phyloP scores from a whole-genome alignment of 2,888 invertebrate species.

The Cylloceria caligata region DNA sequence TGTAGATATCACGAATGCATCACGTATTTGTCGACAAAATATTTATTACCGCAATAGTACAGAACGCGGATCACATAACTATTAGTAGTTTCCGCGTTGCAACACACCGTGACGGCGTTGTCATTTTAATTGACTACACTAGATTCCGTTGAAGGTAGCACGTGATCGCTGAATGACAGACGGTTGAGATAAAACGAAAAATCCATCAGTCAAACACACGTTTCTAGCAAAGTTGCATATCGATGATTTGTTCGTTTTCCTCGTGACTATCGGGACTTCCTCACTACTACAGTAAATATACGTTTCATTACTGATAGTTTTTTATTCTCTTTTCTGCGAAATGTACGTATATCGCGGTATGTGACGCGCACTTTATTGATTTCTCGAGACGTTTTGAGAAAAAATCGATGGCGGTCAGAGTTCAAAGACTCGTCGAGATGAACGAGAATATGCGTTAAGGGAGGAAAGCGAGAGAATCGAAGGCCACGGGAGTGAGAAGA shows the following conservation, averaged over 20 bases:
- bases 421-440: constrained; percentile 63
- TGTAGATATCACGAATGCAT: constrained; percentile 18
- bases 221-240: not conserved
- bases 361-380: not conserved
- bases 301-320: not conserved
- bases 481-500: constrained; percentile 28
- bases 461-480: constrained; percentile 24
- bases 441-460: constrained; percentile 12
- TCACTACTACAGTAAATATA: not conserved
- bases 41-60: constrained; percentile 3
- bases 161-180: constrained; percentile 47
- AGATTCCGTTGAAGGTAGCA: constrained; percentile 10
- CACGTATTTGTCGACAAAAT: not conserved
- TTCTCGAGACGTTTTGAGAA: constrained; percentile 44
- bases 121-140: constrained; percentile 34
- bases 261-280: not conserved
- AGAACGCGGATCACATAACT: constrained; percentile 41
- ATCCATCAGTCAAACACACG: not conserved
- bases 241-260: not conserved
- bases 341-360: not conserved
- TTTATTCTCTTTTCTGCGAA: constrained; percentile 10
- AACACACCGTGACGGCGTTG: constrained; percentile 3
- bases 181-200: not conserved
- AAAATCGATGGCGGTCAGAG: constrained; percentile 60
- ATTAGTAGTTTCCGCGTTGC: not conserved